Percentiles rank a stretch among this genome's conserved stretches.
phyloP scores from a whole-genome alignment of 2,888 invertebrate genomes.

The Priocnemis perturbator region DNA sequence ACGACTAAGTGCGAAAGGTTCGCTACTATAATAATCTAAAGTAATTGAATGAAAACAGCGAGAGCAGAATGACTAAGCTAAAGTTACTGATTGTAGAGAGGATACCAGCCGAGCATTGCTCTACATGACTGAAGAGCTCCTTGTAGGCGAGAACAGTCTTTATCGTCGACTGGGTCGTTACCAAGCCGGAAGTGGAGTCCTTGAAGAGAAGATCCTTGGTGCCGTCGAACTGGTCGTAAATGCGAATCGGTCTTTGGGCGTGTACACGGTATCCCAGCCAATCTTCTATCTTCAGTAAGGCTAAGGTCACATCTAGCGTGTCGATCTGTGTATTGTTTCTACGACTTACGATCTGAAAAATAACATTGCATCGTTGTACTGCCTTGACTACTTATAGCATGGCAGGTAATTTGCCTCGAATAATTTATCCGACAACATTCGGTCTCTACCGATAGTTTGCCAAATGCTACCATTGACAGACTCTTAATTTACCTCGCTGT shows the following conservation, averaged over 20 bases:
- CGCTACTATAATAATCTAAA: too few relatives aligned
- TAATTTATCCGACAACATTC: too few relatives aligned
- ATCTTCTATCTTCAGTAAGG: slow-evolving; percentile 76
- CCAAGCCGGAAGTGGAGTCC: slow-evolving; percentile 79
- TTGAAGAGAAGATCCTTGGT: slow-evolving; percentile 79
- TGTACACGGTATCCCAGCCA: slow-evolving; percentile 77
- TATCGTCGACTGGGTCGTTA: slow-evolving; percentile 73
- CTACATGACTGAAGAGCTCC: slow-evolving; percentile 77
- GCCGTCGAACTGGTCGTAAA: slow-evolving; percentile 79
- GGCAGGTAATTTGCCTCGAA: too few relatives aligned
- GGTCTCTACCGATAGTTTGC: too few relatives aligned
- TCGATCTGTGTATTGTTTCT: slow-evolving; percentile 44
- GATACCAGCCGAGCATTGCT: slow-evolving; percentile 54
- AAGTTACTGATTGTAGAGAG: not conserved
- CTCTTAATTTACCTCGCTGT: slow-evolving; percentile 77
- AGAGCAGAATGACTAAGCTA: not conserved
- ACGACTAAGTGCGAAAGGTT: too few relatives aligned
- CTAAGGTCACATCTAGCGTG: slow-evolving; percentile 54
- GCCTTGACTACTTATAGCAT: too few relatives aligned
- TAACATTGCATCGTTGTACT: not conserved
- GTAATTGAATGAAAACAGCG: not conserved
- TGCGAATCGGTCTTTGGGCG: slow-evolving; percentile 72
- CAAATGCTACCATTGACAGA: too few relatives aligned
- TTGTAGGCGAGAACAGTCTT: slow-evolving; percentile 78
- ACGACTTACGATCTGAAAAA: slow-evolving; percentile 63